Evolutionary conservation across 2,113 vertebrate genomes (phyloP).

Genomic region (Syrmaticus mikado): DNA sequence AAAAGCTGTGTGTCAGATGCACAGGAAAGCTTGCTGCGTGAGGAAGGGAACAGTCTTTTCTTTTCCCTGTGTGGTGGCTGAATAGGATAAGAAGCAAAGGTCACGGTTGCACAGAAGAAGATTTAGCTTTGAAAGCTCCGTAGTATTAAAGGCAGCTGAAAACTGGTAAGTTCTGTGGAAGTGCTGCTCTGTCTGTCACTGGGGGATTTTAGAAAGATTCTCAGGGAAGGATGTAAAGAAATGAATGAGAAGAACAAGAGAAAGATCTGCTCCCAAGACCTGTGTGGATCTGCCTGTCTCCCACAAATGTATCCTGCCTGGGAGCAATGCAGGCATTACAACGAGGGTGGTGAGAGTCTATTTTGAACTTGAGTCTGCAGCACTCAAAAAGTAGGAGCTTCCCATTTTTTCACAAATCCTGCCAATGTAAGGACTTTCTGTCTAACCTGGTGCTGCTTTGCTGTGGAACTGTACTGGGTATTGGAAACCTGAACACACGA

Average conservation of each 20-base stretch:
- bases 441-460: background rate
- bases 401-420: background rate
- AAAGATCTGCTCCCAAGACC: background rate
- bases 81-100: background rate
- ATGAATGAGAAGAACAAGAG: background rate
- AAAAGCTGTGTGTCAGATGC: background rate
- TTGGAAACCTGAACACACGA: background rate
- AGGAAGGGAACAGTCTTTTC: background rate
- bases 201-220: background rate
- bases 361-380: background rate
- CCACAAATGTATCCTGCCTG: fast-evolving
- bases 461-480: background rate
- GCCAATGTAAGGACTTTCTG: background rate
- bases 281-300: background rate
- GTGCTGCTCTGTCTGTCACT: background rate
- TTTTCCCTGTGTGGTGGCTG: background rate
- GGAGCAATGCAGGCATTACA: background rate
- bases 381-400: background rate
- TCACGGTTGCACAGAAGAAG: background rate
- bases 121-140: background rate
- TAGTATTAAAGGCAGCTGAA: background rate
- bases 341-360: background rate
- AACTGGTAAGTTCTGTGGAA: background rate
- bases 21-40: background rate
- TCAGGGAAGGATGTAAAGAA: background rate